Evolutionary conservation across 2,113 vertebrate species (phyloP).

Genomic region (Ia io): DNA sequence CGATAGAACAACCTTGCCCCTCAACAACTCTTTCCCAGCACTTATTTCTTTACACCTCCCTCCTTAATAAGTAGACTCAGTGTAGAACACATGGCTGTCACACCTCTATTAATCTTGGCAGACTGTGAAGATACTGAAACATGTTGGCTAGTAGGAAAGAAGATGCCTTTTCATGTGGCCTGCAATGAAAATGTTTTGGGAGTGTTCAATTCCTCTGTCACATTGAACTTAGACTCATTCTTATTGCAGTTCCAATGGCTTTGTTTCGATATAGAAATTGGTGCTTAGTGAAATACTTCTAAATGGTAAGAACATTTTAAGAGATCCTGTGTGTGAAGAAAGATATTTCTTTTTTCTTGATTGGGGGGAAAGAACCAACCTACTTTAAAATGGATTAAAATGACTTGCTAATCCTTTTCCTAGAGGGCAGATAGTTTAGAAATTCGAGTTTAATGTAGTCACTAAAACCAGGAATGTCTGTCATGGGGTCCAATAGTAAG

Average conservation of each 20-base stretch:
- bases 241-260: not conserved
- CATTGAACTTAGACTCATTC: not conserved
- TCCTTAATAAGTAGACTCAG: slow-evolving; percentile 71
- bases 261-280: not conserved
- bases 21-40: slow-evolving; percentile 18
- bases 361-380: not conserved
- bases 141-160: slow-evolving; percentile 34
- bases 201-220: slow-evolving; percentile 40
- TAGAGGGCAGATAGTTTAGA: not conserved
- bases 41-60: not conserved
- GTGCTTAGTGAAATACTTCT: not conserved
- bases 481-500: not conserved
- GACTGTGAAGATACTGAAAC: slow-evolving; percentile 64
- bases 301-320: slow-evolving; percentile 52
- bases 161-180: slow-evolving; percentile 69
- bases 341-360: not conserved
- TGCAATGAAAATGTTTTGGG: slow-evolving; percentile 39
- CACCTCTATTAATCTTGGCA: slow-evolving; percentile 69
- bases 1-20: slow-evolving; percentile 18
- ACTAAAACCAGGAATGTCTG: slow-evolving; percentile 41
- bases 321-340: slow-evolving; percentile 1
- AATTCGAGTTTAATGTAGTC: not conserved
- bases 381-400: not conserved
- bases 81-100: slow-evolving; percentile 67
- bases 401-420: not conserved